phyloP scores from a whole-genome alignment of 2,797 vertebrate species.

The Tapera naevia region DNA sequence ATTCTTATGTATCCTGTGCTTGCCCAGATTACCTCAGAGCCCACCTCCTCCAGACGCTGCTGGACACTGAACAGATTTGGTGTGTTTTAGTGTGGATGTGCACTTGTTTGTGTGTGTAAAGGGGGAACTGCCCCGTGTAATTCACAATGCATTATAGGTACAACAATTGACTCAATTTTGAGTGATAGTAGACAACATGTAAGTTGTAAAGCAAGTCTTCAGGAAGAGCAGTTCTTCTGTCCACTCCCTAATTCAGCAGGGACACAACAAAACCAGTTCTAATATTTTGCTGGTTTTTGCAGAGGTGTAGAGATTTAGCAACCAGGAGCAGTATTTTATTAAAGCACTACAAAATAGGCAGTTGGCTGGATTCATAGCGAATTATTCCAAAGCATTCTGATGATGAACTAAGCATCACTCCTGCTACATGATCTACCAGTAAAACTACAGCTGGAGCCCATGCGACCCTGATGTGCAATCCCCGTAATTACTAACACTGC shows the following conservation, averaged over 20 bases:
- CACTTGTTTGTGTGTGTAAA: too few relatives aligned
- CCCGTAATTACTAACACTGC: background rate
- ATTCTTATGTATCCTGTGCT: accelerated
- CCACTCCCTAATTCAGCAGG: background rate
- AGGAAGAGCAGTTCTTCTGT: background rate
- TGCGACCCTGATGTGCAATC: background rate
- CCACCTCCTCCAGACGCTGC: background rate
- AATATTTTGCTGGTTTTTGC: background rate
- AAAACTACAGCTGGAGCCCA: background rate
- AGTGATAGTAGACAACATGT: background rate
- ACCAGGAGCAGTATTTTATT: background rate
- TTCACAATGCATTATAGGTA: accelerated
- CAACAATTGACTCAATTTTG: too few relatives aligned
- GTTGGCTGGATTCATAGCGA: background rate
- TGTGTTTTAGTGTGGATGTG: background rate
- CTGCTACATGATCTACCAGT: background rate
- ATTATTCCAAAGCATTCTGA: background rate
- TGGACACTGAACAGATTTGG: background rate
- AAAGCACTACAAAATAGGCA: background rate
- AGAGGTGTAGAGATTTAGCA: background rate
- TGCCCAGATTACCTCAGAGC: background rate
- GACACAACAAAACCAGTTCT: background rate
- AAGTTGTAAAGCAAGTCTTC: background rate
- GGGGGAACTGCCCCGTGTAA: background rate
- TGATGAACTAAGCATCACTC: background rate